A percentile compares a stretch with the other conserved stretches of the same genome.
Conservation (phyloP, 2,113 vertebrate genomes). For the Lamprotornis superbus region DNA sequence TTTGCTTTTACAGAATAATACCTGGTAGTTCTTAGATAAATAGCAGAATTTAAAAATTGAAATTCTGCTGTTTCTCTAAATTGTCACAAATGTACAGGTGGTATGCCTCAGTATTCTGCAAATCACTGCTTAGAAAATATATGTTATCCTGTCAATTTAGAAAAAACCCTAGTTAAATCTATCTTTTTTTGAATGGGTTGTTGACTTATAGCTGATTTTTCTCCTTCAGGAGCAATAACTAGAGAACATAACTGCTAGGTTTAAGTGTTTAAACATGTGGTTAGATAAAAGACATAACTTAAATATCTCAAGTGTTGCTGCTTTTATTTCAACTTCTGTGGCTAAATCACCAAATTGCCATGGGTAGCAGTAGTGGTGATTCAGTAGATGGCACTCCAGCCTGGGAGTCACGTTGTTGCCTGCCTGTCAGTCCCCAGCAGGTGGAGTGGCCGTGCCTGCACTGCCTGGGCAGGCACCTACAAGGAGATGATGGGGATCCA, state of each 20-base stretch:
- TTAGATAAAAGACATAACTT: not conserved
- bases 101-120: not conserved
- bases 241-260: not conserved
- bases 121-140: not conserved
- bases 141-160: not conserved
- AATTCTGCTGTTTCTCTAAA: not conserved
- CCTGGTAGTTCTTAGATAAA: not conserved
- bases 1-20: not conserved
- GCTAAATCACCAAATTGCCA: not conserved
- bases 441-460: not conserved
- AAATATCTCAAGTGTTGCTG: not conserved
- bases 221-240: not conserved
- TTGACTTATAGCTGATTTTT: not conserved
- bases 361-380: not conserved
- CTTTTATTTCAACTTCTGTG: not conserved
- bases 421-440: not conserved
- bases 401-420: fast-evolving
- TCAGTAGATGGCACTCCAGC: constrained; percentile 14
- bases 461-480: fast-evolving
- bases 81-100: not conserved
- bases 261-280: not conserved
- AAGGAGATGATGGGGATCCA: not conserved
- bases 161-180: not conserved
- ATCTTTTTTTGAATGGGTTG: not conserved
- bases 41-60: not conserved